phyloP scores from a whole-genome alignment of 1,140 invertebrate species.

The Papilio machaon region DNA sequence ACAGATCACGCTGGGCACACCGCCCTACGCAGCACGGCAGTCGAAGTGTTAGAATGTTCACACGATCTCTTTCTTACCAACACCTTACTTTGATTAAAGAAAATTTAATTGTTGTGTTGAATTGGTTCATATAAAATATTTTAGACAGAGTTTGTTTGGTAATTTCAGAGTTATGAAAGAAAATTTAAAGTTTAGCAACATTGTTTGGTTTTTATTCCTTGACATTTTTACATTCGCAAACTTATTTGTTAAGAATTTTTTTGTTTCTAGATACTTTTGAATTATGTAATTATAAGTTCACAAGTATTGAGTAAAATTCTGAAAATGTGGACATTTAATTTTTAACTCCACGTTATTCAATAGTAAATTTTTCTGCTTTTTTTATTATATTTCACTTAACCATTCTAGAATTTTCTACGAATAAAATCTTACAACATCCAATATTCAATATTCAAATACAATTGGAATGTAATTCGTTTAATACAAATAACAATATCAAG shows the following conservation, averaged over 20 bases:
- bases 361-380: neutral
- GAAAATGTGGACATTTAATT: too few relatives aligned
- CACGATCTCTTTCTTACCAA: neutral
- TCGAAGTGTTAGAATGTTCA: neutral
- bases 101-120: neutral
- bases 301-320: too few relatives aligned
- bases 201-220: too few relatives aligned
- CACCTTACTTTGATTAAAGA: neutral
- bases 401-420: neutral
- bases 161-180: too few relatives aligned
- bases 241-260: too few relatives aligned
- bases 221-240: too few relatives aligned
- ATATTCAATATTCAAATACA: constrained; percentile 50
- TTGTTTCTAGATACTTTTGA: too few relatives aligned
- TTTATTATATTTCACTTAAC: neutral
- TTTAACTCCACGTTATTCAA: too few relatives aligned
- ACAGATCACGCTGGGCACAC: neutral
- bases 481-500: constrained; percentile 56
- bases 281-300: too few relatives aligned
- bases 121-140: neutral
- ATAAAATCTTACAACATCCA: neutral
- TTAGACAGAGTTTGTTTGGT: too few relatives aligned
- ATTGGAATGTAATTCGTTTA: constrained; percentile 63
- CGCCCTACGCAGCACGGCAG: neutral
- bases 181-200: too few relatives aligned